Evolutionary conservation across 2,113 vertebrate species (phyloP).

Genomic region (Plecotus auritus): DNA sequence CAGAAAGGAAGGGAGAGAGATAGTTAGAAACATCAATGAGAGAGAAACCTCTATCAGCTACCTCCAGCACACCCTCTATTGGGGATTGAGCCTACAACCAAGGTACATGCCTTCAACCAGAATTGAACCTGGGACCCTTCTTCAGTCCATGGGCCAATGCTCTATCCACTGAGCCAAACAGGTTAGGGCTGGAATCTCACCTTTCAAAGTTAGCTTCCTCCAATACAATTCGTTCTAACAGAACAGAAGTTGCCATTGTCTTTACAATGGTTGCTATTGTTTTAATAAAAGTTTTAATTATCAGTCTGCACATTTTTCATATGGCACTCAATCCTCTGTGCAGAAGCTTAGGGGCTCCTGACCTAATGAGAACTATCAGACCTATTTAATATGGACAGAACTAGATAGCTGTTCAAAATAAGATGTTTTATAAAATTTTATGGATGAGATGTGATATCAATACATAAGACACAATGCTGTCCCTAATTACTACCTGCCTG

Average conservation of each 20-base stretch:
- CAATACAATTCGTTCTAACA: constrained; percentile 27
- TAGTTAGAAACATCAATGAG: too few species aligned
- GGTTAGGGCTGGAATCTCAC: neutral
- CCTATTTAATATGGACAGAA: neutral
- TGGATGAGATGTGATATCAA: neutral
- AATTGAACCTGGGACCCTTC: too few species aligned
- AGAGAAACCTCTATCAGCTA: too few species aligned
- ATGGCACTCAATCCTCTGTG: neutral
- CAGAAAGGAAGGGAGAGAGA: too few species aligned
- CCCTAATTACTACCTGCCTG: neutral
- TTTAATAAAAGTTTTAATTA: constrained; percentile 18
- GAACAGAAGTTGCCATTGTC: neutral
- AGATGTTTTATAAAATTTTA: neutral
- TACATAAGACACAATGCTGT: neutral
- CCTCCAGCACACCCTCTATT: too few species aligned
- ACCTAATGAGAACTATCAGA: constrained; percentile 30
- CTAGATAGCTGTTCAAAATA: neutral
- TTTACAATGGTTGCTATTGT: neutral
- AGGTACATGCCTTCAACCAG: too few species aligned
- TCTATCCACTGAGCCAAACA: too few species aligned
- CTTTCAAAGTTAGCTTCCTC: constrained; percentile 1
- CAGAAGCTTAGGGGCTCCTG: neutral
- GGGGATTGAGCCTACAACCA: too few species aligned
- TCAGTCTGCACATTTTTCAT: neutral
- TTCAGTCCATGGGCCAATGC: too few species aligned